phyloP scores from a whole-genome alignment of 2,888 invertebrate species.

The Kuschelorhynchus macadamiae region DNA sequence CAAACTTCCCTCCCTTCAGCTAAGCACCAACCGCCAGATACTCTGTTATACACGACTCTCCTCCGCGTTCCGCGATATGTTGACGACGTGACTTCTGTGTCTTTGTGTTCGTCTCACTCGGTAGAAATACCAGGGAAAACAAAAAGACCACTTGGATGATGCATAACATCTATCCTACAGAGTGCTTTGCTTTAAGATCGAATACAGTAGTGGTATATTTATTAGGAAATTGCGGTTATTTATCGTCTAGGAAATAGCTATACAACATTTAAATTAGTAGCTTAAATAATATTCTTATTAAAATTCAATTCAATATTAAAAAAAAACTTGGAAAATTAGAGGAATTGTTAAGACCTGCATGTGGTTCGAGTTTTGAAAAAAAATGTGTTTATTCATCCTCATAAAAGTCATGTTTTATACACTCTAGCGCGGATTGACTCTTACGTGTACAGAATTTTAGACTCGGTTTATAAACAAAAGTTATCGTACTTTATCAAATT shows the following conservation, averaged over 20 bases:
- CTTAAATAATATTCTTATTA: background rate
- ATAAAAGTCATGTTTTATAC: too few relatives aligned
- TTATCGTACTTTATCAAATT: too few relatives aligned
- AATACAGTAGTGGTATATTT: conserved; percentile 34
- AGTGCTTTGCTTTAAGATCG: conserved; percentile 25
- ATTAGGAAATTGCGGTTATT: conserved; percentile 36
- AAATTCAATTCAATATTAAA: too few relatives aligned
- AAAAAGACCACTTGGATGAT: conserved; percentile 11
- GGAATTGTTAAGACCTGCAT: too few relatives aligned
- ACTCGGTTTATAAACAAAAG: too few relatives aligned
- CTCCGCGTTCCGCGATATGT: conserved; percentile 51
- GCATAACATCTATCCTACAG: conserved; percentile 11
- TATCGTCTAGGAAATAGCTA: background rate
- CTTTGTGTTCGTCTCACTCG: conserved; percentile 40
- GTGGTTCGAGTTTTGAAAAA: too few relatives aligned
- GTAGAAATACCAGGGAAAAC: conserved; percentile 27
- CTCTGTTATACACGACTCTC: conserved; percentile 61
- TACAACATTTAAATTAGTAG: background rate
- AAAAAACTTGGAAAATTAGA: too few relatives aligned
- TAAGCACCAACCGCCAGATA: conserved; percentile 59
- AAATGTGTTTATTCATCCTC: too few relatives aligned
- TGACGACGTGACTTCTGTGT: conserved; percentile 39
- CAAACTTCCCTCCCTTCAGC: conserved; percentile 57
- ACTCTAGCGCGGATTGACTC: too few relatives aligned
- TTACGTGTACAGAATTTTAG: too few relatives aligned